Percentiles rank a stretch among this genome's conserved stretches.
Evolutionary conservation across 2,113 vertebrate genomes (phyloP).

Genomic region (Alexandromys fortis): DNA sequence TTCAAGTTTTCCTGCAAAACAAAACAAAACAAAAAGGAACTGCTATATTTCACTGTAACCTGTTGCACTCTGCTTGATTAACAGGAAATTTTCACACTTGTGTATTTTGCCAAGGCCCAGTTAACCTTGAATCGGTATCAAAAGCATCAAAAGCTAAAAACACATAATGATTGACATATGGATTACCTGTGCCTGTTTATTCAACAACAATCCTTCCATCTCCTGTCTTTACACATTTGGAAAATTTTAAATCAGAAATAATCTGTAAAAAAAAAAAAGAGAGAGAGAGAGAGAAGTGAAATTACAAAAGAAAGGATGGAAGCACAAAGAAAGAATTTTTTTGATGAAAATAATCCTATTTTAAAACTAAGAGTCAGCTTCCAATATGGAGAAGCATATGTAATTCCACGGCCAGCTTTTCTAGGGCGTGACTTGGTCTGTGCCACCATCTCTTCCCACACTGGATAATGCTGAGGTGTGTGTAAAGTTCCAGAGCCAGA

Average conservation of each 20-base stretch:
- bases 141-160: background rate
- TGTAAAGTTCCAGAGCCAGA: background rate
- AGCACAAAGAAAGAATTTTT: background rate
- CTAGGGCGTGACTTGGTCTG: background rate
- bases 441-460: background rate
- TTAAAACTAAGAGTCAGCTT: background rate
- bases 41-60: conserved; percentile 61
- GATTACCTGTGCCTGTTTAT: background rate
- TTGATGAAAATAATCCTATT: background rate
- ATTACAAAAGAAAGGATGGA: background rate
- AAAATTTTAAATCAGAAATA: background rate
- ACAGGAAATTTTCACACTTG: background rate
- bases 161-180: rapidly evolving
- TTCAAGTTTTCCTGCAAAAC: background rate
- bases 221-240: background rate
- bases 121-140: background rate
- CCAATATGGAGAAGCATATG: background rate
- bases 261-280: background rate
- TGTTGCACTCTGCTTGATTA: conserved; percentile 65
- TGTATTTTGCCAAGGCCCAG: background rate
- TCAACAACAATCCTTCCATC: background rate
- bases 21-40: background rate
- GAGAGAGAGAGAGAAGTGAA: background rate
- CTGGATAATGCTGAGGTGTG: background rate
- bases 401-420: background rate